phyloP scores from a whole-genome alignment of 1,140 invertebrate species.

The Tachypleus tridentatus region DNA sequence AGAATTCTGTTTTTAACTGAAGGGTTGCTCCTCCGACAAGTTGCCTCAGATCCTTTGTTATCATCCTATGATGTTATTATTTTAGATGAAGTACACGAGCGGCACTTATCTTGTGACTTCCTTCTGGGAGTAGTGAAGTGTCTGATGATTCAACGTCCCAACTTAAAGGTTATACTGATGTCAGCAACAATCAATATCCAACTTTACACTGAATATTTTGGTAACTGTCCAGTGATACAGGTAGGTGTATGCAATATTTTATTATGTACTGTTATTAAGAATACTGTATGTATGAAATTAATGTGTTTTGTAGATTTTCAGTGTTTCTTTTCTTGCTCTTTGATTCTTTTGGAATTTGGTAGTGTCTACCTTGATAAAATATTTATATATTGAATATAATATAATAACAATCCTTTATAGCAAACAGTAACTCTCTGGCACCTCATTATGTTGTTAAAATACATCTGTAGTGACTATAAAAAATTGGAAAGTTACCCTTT shows the following conservation, averaged over 20 bases:
- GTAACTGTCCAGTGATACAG: conserved; percentile 64
- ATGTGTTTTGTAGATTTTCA: too few species aligned
- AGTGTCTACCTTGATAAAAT: too few species aligned
- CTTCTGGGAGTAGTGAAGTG: conserved; percentile 85
- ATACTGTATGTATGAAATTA: conserved; percentile 4
- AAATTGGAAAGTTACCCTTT: too few species aligned
- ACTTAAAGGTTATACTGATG: conserved; percentile 93
- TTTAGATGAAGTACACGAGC: conserved; percentile 90
- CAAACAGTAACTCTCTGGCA: too few species aligned
- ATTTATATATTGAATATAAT: too few species aligned
- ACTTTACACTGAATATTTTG: conserved; percentile 82
- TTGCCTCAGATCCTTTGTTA: conserved; percentile 34
- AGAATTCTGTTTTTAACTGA: conserved; percentile 94
- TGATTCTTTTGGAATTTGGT: too few species aligned
- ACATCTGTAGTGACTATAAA: too few species aligned
- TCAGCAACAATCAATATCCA: conserved; percentile 96
- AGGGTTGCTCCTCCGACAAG: conserved; percentile 80
- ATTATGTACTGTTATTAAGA: conserved; percentile 1
- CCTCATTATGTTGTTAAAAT: too few species aligned
- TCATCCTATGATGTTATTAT: conserved; percentile 74
- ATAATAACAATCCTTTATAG: too few species aligned
- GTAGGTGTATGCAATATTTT: conserved; percentile 31
- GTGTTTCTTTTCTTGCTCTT: too few species aligned
- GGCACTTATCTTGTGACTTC: conserved; percentile 92
- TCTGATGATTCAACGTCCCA: conserved; percentile 57